phyloP scores from a whole-genome alignment of 2,113 vertebrate genomes.

The Cryptotis parvus region DNA sequence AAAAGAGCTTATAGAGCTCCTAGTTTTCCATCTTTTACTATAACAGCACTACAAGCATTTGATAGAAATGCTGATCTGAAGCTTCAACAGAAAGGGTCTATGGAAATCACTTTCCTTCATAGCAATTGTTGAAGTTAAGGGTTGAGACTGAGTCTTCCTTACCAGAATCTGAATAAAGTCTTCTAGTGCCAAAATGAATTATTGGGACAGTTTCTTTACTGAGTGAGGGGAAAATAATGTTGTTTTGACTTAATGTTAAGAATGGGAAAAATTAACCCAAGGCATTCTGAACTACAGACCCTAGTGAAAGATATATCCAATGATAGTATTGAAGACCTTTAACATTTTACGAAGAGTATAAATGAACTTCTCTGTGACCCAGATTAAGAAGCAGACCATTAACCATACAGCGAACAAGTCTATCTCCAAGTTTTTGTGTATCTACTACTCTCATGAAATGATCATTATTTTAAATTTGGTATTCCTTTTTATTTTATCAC shows the following conservation, averaged over 20 bases:
- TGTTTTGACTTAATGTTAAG: not conserved
- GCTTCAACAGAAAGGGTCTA: not conserved
- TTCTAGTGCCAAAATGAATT: not conserved
- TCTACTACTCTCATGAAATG: not conserved
- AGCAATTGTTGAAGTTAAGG: not conserved
- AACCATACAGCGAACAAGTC: no score
- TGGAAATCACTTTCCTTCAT: not conserved
- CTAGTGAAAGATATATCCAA: not conserved
- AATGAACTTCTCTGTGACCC: not conserved
- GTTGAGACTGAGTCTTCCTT: no score
- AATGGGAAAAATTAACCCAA: not conserved
- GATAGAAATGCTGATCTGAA: not conserved
- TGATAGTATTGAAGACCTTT: no score
- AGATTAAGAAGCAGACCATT: not conserved
- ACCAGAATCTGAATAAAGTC: not conserved
- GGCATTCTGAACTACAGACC: not conserved
- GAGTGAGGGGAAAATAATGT: constrained; percentile 15
- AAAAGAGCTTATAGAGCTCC: constrained; percentile 2
- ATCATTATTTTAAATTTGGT: not conserved
- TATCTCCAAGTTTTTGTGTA: no score
- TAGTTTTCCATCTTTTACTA: not conserved
- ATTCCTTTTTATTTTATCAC: no score
- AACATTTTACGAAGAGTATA: not conserved
- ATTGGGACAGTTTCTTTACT: not conserved
- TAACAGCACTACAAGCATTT: not conserved